Evolutionary conservation across 1,140 invertebrate species (phyloP).

Genomic region (Whitmania pigra): DNA sequence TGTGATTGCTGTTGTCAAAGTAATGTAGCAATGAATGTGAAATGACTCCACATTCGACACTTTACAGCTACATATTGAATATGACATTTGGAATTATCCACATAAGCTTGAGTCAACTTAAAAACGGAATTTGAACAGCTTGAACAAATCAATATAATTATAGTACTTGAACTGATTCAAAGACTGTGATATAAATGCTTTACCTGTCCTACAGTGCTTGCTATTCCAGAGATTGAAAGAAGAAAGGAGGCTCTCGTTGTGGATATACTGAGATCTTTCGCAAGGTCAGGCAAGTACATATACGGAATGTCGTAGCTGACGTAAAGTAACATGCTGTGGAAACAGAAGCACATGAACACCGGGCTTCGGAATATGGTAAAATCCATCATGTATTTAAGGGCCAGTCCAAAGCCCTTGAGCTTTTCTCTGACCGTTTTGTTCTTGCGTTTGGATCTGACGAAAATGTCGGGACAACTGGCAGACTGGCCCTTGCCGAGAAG

Average conservation of each 20-base stretch:
- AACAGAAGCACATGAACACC: constrained; percentile 15
- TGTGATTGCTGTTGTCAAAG: no score
- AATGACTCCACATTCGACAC: no score
- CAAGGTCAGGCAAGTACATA: constrained; percentile 10
- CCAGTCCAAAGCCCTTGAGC: constrained; percentile 2
- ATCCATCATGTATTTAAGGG: constrained; percentile 4
- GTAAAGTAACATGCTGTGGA: constrained; percentile 14
- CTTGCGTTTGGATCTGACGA: background rate
- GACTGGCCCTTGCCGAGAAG: constrained; percentile 7
- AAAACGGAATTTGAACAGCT: no score
- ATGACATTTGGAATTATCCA: no score
- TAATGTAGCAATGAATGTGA: no score
- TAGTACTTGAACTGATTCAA: no score
- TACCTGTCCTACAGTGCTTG: constrained; percentile 59
- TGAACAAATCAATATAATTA: no score
- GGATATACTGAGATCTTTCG: background rate
- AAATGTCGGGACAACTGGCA: constrained; percentile 12
- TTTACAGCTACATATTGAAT: no score
- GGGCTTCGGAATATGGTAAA: constrained; percentile 4
- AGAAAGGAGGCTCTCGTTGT: constrained; percentile 54
- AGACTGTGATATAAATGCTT: no score
- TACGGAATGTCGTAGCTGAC: constrained; percentile 21
- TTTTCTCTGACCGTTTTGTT: background rate
- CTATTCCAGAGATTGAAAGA: constrained; percentile 70
- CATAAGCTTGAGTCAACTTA: no score